Evolutionary conservation across 2,113 vertebrate genomes (phyloP).

Genomic region (Nothoprocta perdicaria): DNA sequence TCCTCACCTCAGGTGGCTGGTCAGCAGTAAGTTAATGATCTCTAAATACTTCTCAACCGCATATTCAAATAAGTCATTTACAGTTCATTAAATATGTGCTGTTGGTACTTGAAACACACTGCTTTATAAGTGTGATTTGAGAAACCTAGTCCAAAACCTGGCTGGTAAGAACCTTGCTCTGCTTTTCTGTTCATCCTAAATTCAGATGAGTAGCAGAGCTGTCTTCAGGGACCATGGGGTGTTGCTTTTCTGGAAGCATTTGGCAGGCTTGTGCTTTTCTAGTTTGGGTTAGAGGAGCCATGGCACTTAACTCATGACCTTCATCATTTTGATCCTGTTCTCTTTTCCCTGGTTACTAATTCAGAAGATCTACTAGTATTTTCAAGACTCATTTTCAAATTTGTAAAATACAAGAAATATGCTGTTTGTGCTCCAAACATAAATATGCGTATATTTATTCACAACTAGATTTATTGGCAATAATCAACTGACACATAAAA

Average conservation of each 20-base stretch:
- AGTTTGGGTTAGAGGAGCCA: background rate
- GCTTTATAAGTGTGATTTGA: background rate
- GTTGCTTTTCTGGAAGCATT: background rate
- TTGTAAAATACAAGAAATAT: background rate
- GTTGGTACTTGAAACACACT: background rate
- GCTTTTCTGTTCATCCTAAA: background rate
- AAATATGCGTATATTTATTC: background rate
- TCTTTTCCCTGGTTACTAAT: background rate
- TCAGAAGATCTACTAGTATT: background rate
- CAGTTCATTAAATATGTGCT: constrained; percentile 25
- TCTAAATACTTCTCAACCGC: constrained; percentile 29
- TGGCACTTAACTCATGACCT: background rate
- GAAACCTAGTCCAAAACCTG: background rate
- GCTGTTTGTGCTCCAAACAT: background rate
- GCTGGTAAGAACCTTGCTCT: background rate
- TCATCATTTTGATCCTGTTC: background rate
- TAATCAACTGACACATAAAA: background rate
- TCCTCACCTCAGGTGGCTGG: constrained; percentile 41
- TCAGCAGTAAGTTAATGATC: constrained; percentile 59
- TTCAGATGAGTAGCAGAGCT: background rate
- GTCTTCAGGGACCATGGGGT: too few relatives aligned
- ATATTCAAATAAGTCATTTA: constrained; percentile 51
- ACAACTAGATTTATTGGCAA: background rate
- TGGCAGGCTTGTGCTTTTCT: background rate
- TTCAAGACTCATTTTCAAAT: background rate